These are phyloP conservation scores for Selenia dentaria DNA, from an alignment of 2,888 invertebrate genomes.

Conservation along the genomic window DNA sequence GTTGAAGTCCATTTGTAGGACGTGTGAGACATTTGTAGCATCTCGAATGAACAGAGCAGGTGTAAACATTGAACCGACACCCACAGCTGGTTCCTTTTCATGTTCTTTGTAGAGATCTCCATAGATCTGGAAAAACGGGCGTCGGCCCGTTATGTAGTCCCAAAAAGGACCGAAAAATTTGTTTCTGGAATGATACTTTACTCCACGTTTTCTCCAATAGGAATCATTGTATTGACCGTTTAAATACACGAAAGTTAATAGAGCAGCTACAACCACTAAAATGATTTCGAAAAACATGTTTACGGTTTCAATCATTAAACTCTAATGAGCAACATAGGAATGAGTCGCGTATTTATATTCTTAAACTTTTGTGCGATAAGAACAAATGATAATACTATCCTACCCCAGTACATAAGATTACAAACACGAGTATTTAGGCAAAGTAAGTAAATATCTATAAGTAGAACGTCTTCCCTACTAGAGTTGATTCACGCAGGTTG, in stretches of 20 bases:
- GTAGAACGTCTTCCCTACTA: too few relatives aligned
- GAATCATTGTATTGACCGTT: slow-evolving; percentile 49
- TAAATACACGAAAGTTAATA: slow-evolving; percentile 29
- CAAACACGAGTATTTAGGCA: too few relatives aligned
- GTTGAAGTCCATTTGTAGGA: slow-evolving; percentile 49
- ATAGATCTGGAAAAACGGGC: slow-evolving; percentile 50
- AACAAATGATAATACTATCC: too few relatives aligned
- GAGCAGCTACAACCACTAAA: background rate
- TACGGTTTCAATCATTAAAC: too few relatives aligned
- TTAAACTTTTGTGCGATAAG: too few relatives aligned
- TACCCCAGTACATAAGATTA: too few relatives aligned
- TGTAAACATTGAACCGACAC: slow-evolving; percentile 40
- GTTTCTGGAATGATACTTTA: slow-evolving; percentile 45
- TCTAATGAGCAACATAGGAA: too few relatives aligned
- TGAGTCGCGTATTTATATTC: too few relatives aligned
- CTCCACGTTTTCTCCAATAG: slow-evolving; percentile 61
- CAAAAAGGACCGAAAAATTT: slow-evolving; percentile 50
- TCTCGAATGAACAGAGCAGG: slow-evolving; percentile 49
- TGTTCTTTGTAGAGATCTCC: slow-evolving; percentile 50
- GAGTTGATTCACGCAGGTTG: too few relatives aligned
- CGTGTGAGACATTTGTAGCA: slow-evolving; percentile 46
- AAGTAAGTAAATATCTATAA: too few relatives aligned
- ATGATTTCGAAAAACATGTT: slow-evolving; percentile 15
- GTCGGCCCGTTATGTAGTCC: slow-evolving; percentile 41
- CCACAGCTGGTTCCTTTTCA: slow-evolving; percentile 52